Evolutionary conservation across 2,797 vertebrate genomes (phyloP).

Genomic region (Fratercula arctica): DNA sequence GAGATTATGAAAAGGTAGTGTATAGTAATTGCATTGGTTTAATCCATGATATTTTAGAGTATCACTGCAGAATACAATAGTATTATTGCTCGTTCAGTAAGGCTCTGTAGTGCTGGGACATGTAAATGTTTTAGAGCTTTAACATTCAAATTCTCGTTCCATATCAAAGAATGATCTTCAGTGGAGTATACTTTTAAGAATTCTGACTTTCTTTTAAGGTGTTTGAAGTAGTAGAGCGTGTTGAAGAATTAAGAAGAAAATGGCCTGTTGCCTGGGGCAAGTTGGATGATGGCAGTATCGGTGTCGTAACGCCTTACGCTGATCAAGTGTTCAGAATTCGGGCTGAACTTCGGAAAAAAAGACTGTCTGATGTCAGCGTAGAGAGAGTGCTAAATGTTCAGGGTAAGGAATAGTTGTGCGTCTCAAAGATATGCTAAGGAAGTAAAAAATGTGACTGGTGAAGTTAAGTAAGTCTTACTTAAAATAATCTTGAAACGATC

Average conservation of each 20-base stretch:
- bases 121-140: background rate
- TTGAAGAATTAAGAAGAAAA: constrained; percentile 95
- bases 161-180: background rate
- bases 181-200: background rate
- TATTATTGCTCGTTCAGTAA: background rate
- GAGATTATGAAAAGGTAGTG: background rate
- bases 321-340: constrained; percentile 98
- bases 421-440: background rate
- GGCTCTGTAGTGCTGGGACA: background rate
- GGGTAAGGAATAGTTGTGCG: constrained; percentile 80
- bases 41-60: background rate
- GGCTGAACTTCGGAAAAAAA: constrained; percentile 95
- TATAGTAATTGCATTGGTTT: background rate
- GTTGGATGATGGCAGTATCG: constrained; percentile 95
- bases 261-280: constrained; percentile 99
- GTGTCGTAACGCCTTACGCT: constrained; percentile 96
- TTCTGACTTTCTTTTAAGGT: constrained; percentile 80
- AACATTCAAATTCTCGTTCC: background rate
- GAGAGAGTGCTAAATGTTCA: constrained; percentile 98
- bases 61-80: background rate
- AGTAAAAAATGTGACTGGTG: background rate
- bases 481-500: rapidly evolving
- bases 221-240: constrained; percentile 97
- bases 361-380: constrained; percentile 95
- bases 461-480: background rate